A percentile compares a stretch with the other conserved stretches of the same genome.
Evolutionary conservation across 37 sponge, comb jelly and placozoan species (phyloP).

Genomic region (Petrosia ficiformis): DNA sequence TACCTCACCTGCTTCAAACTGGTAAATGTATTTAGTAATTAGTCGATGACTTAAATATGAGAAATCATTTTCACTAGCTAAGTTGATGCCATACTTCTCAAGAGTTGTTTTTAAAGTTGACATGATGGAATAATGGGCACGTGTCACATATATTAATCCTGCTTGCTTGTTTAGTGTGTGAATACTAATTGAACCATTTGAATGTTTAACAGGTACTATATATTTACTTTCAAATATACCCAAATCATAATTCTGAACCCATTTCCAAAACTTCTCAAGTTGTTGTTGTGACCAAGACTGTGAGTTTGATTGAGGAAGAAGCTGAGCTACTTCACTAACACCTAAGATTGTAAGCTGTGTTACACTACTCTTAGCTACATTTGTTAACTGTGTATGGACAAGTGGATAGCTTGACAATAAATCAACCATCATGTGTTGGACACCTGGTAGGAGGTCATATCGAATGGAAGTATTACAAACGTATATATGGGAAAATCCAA

Average conservation of each 20-base stretch:
- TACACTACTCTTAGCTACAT: conserved; percentile 7
- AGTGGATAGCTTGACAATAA: not conserved
- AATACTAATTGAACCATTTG: no score
- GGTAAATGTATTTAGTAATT: no score
- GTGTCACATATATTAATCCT: no score
- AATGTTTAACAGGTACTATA: conserved; percentile 24
- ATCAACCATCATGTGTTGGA: conserved; percentile 22
- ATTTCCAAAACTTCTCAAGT: conserved; percentile 31
- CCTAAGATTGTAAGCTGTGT: conserved; percentile 18
- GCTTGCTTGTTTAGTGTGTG: no score
- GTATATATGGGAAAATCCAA: not conserved
- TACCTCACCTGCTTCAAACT: no score
- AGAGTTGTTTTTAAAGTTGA: no score
- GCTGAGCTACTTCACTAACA: not conserved
- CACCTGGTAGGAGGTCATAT: conserved; percentile 14
- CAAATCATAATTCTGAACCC: conserved; percentile 15
- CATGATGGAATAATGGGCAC: no score
- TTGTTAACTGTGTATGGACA: not conserved
- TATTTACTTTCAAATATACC: not conserved
- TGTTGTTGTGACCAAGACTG: not conserved
- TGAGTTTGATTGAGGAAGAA: conserved; percentile 16
- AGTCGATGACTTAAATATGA: no score
- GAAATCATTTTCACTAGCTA: no score
- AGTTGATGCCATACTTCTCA: no score
- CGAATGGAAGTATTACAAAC: conserved; percentile 27